phyloP scores from a whole-genome alignment of 2,797 vertebrate genomes.

The Tympanoctomys barrerae region DNA sequence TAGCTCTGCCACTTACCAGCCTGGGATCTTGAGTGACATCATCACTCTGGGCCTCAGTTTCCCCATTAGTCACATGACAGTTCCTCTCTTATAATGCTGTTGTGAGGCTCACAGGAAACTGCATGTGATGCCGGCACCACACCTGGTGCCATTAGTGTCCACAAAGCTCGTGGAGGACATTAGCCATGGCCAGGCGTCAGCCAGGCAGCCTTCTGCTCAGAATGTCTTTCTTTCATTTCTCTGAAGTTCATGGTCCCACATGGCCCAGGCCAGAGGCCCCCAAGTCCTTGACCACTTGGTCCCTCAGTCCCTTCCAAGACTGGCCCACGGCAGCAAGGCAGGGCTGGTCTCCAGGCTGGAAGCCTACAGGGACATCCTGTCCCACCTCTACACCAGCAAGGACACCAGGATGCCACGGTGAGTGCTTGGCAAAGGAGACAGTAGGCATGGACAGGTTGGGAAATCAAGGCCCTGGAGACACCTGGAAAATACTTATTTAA shows the following conservation, averaged over 20 bases:
- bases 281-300: neutral
- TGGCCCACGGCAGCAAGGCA: constrained; percentile 55
- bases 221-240: constrained; percentile 20
- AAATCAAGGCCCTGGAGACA: neutral
- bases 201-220: neutral
- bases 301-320: neutral
- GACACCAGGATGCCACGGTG: neutral
- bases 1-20: neutral
- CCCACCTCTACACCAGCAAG: constrained; percentile 61
- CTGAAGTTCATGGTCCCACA: constrained; percentile 61
- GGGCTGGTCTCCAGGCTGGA: constrained; percentile 53
- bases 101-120: neutral
- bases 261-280: neutral
- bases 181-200: neutral
- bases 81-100: neutral
- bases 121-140: accelerated
- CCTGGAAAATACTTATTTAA: neutral
- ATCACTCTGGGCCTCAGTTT: neutral
- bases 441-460: neutral
- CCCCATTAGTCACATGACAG: neutral
- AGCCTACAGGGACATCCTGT: constrained; percentile 58
- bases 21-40: neutral
- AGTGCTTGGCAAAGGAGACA: neutral
- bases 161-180: neutral
- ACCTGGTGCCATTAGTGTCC: no score